Evolutionary conservation across 2,113 vertebrate genomes (phyloP).

Genomic region (Scopus umbretta): DNA sequence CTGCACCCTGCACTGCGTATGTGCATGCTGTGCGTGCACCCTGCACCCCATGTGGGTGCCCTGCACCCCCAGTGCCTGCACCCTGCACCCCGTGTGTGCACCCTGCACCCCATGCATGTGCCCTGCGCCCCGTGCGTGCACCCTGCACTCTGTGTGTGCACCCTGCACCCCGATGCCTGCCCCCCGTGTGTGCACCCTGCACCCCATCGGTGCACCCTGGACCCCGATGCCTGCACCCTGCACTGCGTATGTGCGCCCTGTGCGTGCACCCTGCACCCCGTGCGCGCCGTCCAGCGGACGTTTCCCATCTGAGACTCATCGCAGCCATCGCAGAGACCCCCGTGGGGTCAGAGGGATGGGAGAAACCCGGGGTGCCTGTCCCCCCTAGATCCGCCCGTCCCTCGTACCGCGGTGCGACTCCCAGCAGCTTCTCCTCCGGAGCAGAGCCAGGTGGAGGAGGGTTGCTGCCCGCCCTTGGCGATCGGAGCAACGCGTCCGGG

Average conservation of each 20-base stretch:
- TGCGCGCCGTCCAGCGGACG: accelerated
- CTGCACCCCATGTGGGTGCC: background rate
- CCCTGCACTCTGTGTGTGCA: background rate
- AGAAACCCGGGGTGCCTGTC: background rate
- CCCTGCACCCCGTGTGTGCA: too few relatives aligned
- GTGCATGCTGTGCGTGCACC: background rate
- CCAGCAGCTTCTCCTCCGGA: background rate
- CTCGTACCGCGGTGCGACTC: too few relatives aligned
- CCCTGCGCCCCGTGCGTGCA: background rate
- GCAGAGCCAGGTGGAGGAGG: background rate
- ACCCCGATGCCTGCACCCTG: background rate
- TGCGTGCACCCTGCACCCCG: too few relatives aligned
- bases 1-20: background rate
- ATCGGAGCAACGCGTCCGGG: background rate
- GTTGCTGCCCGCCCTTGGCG: background rate
- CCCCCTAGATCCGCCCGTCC: background rate
- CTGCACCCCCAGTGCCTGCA: too few relatives aligned
- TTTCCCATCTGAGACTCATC: background rate
- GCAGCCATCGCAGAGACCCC: background rate
- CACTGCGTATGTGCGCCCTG: too few relatives aligned
- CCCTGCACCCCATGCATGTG: background rate
- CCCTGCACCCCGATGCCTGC: too few relatives aligned
- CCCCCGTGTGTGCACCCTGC: too few relatives aligned
- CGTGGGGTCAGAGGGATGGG: too few relatives aligned
- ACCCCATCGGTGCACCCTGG: too few relatives aligned